These are phyloP conservation scores for Ifrita kowaldi DNA, from an alignment of 2,113 vertebrate species.

Conservation along the genomic window DNA sequence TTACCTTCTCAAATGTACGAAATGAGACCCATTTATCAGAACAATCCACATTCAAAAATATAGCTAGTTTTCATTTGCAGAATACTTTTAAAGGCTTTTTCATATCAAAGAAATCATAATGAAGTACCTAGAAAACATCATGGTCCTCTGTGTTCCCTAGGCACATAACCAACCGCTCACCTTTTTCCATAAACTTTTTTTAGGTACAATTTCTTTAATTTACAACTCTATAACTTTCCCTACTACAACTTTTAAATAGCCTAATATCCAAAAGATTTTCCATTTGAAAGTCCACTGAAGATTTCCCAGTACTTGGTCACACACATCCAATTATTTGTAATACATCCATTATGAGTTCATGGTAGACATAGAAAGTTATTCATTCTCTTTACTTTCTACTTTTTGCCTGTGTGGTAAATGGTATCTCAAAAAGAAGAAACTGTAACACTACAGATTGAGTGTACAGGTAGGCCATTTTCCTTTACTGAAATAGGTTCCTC, in stretches of 20 bases:
- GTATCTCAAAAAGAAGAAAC: background rate
- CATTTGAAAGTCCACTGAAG: background rate
- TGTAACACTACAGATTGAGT: background rate
- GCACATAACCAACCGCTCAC: background rate
- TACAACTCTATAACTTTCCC: background rate
- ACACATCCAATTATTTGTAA: background rate
- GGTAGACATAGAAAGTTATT: background rate
- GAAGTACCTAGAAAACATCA: background rate
- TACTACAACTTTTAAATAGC: background rate
- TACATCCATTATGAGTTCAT: background rate
- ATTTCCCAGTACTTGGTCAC: background rate
- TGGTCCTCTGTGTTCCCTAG: background rate
- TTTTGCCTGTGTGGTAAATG: background rate
- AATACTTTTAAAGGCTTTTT: background rate
- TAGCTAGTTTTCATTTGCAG: background rate
- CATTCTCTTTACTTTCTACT: background rate
- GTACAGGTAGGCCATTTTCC: background rate
- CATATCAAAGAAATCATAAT: background rate
- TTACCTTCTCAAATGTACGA: background rate
- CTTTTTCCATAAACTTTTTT: background rate
- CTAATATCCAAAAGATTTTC: fast-evolving
- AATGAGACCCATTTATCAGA: background rate
- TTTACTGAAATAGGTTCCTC: background rate
- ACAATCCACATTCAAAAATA: background rate
- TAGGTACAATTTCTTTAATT: background rate